Percentiles rank a stretch among this genome's conserved stretches.
These are phyloP conservation scores for Leptopilina myrica DNA, from an alignment of 2,888 invertebrate genomes.

Conservation along the genomic window DNA sequence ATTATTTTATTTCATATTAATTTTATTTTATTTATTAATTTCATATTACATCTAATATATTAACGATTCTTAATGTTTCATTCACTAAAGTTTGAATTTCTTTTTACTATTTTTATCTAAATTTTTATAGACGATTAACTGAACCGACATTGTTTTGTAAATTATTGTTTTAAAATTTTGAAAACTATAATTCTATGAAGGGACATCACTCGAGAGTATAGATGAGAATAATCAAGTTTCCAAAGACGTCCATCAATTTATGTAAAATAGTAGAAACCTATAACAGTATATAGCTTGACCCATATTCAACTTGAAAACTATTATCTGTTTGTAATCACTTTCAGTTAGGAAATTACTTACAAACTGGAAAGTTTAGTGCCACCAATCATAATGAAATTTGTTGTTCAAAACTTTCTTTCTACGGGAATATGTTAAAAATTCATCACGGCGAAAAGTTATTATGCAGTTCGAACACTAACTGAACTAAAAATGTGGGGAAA, in stretches of 20 bases:
- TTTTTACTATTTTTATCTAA: too few relatives aligned
- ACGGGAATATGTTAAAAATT: not conserved
- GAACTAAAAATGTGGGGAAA: too few relatives aligned
- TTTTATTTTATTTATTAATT: too few relatives aligned
- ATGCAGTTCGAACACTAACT: too few relatives aligned
- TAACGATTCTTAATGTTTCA: too few relatives aligned
- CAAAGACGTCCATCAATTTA: not conserved
- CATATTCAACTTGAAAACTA: slow-evolving; percentile 13
- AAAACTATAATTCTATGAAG: not conserved
- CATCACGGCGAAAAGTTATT: not conserved
- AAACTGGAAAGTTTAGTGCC: slow-evolving; percentile 4
- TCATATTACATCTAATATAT: too few relatives aligned
- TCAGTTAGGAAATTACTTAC: slow-evolving; percentile 4
- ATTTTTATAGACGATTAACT: too few relatives aligned
- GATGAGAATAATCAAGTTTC: not conserved
- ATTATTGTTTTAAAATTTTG: too few relatives aligned
- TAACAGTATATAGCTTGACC: slow-evolving; percentile 4
- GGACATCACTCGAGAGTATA: not conserved
- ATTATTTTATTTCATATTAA: too few relatives aligned
- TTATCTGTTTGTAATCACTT: slow-evolving; percentile 21
- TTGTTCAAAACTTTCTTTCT: not conserved
- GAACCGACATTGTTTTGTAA: too few relatives aligned
- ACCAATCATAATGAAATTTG: not conserved
- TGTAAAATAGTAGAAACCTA: not conserved
- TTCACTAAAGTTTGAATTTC: too few relatives aligned